Evolutionary conservation across 1,140 invertebrate genomes (phyloP), one percentile per base, ranked within the genome.

Genomic region (Drosophila saltans): DNA sequence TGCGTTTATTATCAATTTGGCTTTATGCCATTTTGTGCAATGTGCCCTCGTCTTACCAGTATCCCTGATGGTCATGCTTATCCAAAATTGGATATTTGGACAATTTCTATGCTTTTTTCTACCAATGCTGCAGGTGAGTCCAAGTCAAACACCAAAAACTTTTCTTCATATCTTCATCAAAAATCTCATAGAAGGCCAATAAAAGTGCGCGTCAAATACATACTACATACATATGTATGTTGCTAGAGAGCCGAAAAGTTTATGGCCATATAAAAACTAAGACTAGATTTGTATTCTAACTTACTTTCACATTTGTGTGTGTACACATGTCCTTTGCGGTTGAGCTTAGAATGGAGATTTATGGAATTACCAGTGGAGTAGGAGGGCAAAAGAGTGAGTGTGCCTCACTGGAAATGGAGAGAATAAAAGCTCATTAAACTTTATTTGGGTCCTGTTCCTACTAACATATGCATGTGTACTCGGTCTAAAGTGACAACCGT

Each of bases 51-150:
- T 96, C 6, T 76, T 96, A 73, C 96, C 96, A 3, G 93, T 96
- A 1, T 94, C 95, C 1, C 78, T 96, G 59, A 94, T 95, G 66
- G 95, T 96, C 39, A 92, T 96, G 71, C 93, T 96, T 2, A 92
- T 96, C 40, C 94, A 96, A 76, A 96, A 96, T 88, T 96, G 96
- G 96, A 93, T 96, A 52, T 95, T 96, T 72, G 96, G 96, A 5
- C 94, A 95, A 69, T 95, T 96, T 76, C 83, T 96, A n/a, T 96
- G 96, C 91, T 96, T 94, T 79, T 95, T 96, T 83, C 78, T 96
- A 55, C 96, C 96, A 0, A 96, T 96, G 95, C 81, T 96, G 64
- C 96, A 96, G 93, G 94, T 95, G 84, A 92, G 93, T 92, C 8
- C 8, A 9, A 16, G 8, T 26, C 21, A 26, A 36, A 5, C 6